A percentile compares a stretch with the other conserved stretches of the same genome.
These are phyloP conservation scores for Myzus persicae DNA, from an alignment of 1,140 invertebrate genomes.

Conservation along the genomic window DNA sequence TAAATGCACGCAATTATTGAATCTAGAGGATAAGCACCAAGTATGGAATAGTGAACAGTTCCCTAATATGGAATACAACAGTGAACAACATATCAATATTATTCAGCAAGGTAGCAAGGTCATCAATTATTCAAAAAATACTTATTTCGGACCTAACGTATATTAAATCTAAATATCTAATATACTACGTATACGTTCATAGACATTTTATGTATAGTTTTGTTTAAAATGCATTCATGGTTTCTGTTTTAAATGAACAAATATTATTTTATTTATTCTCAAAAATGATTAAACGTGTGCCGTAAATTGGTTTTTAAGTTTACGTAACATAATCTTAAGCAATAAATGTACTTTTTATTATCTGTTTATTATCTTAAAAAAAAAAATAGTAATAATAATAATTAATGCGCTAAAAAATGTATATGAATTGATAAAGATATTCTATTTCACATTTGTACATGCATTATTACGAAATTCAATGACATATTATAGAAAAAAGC, in stretches of 20 bases:
- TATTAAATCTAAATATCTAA: neutral
- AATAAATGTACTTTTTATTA: neutral
- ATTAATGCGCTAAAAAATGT: neutral
- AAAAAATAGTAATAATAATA: neutral
- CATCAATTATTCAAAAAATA: constrained; percentile 7
- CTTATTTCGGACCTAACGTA: neutral
- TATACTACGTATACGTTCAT: neutral
- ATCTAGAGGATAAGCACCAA: neutral
- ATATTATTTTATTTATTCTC: neutral
- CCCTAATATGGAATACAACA: neutral
- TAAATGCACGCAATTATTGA: neutral
- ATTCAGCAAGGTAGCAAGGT: neutral
- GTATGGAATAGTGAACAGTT: neutral
- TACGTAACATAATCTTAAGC: neutral
- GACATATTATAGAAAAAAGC: neutral
- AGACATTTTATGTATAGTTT: neutral
- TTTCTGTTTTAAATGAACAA: neutral
- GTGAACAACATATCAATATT: neutral
- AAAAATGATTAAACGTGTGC: neutral
- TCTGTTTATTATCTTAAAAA: neutral
- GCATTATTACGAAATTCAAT: neutral
- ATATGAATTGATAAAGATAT: neutral
- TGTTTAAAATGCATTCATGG: neutral
- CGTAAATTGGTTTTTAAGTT: neutral
- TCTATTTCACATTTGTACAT: neutral